Evolutionary conservation across 2,113 vertebrate species (phyloP).

Genomic region (Macquaria ambigua): DNA sequence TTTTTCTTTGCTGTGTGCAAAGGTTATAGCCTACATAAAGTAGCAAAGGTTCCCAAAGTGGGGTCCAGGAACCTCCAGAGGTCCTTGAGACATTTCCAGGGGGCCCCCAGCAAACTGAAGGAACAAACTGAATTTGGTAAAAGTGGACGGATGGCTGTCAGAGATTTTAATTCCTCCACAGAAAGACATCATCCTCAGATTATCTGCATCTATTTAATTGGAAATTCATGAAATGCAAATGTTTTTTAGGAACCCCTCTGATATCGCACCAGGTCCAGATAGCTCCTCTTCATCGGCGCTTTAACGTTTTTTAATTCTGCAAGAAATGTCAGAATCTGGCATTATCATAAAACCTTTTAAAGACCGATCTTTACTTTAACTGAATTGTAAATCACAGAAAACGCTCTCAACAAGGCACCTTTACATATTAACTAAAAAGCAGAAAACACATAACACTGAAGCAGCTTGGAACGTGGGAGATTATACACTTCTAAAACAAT

Average conservation of each 20-base stretch:
- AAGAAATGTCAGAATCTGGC: slow-evolving; percentile 46
- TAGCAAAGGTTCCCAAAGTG: neutral
- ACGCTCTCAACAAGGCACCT: neutral
- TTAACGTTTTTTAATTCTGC: slow-evolving; percentile 4
- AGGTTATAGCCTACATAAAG: neutral
- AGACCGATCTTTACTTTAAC: neutral
- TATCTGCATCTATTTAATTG: neutral
- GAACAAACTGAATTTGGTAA: neutral
- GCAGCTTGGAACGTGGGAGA: neutral
- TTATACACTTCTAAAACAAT: too few relatives aligned
- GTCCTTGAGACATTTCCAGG: neutral
- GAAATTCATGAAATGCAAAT: slow-evolving; percentile 1
- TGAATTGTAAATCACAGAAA: neutral
- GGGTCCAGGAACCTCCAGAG: neutral
- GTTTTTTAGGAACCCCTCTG: neutral
- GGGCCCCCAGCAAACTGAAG: neutral
- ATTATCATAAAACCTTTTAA: slow-evolving; percentile 21
- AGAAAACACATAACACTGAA: neutral
- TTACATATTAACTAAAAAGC: neutral
- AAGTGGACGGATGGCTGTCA: neutral
- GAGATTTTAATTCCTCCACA: neutral
- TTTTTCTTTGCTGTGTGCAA: neutral
- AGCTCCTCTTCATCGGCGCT: neutral
- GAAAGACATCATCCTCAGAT: neutral
- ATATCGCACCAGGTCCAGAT: neutral